phyloP scores from a whole-genome alignment of 2,888 invertebrate genomes.

The Ophioninae sp. region DNA sequence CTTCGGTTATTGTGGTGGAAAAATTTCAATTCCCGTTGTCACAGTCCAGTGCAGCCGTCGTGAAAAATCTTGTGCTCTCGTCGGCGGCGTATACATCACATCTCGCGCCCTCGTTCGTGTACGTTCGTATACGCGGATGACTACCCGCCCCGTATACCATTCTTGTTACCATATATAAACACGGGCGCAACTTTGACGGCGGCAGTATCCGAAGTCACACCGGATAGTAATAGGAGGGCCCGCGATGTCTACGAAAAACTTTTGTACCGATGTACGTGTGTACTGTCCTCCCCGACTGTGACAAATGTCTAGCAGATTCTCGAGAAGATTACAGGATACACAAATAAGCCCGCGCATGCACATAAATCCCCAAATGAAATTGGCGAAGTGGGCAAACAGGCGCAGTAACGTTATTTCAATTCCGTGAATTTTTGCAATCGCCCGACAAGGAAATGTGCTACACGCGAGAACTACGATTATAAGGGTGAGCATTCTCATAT shows the following conservation, averaged over 20 bases:
- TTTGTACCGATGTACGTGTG: constrained; percentile 9
- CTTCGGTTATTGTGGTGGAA: constrained; percentile 50
- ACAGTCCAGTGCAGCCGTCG: constrained; percentile 38
- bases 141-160: constrained; percentile 5
- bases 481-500: too few species aligned
- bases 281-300: constrained; percentile 36
- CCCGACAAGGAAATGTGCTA: too few species aligned
- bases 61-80: constrained; percentile 54
- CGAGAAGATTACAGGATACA: constrained; percentile 31
- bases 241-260: constrained; percentile 4
- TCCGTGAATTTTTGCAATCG: too few species aligned
- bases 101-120: constrained; percentile 11
- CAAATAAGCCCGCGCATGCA: background rate
- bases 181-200: constrained; percentile 11
- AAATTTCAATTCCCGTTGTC: constrained; percentile 60
- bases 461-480: too few species aligned
- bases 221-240: background rate
- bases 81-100: constrained; percentile 50
- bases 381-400: too few species aligned
- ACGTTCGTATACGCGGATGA: too few species aligned
- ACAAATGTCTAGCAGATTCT: constrained; percentile 43
- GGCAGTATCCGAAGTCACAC: constrained; percentile 14
- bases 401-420: too few species aligned
- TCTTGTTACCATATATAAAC: constrained; percentile 22
- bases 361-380: too few species aligned